Evolutionary conservation across 2,888 invertebrate species (phyloP), one percentile per base, ranked within the genome.

Genomic region (Octodonta nipae): DNA sequence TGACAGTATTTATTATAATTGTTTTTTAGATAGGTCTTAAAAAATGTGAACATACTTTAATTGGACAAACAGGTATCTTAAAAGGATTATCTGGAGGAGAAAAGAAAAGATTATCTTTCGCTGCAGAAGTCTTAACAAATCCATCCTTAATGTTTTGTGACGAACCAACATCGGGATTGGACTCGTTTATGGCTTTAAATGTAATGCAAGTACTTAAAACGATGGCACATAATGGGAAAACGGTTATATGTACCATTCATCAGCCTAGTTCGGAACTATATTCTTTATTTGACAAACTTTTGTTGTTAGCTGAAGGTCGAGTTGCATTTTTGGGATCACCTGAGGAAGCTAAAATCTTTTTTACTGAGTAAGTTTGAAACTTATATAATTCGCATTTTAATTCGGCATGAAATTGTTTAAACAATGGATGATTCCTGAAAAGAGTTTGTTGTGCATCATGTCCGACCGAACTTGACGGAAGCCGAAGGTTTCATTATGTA

Each of bases 1-100:
- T 20, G 20, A 20, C n/a, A n/a, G n/a, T n/a, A n/a, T n/a, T n/a
- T n/a, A n/a, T n/a, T n/a, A n/a, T n/a, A 12, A 12, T n/a, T 28
- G 33, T 24, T 34, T 50, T 56, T 42, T 43, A 87, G 81, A 63
- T 93, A 43, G 85, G 88, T 3, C 65, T 96, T 30, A 72, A 72
- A 16, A 91, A 89, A 63, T 95, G 93, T 61, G 79, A 82, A 57
- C 75, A 93, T 53, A 91, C 88, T 7, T 71, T 79, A 24, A 95
- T 96, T 37, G 95, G 96, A 0, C 73, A 81, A 27, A 78, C 85
- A 0, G 93, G 92, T 0, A 65, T 84, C 12, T 65, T 85, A 22
- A 89, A 88, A 65, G 92, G 93, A 0, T 80, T 95, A 36, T 93
- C 92, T 0, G 96, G 96, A 0, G 96, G 96, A 0, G 96, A 96